These are phyloP conservation scores for Drosophila willistoni DNA, from an alignment of 1,140 invertebrate genomes.

Conservation along the genomic window DNA sequence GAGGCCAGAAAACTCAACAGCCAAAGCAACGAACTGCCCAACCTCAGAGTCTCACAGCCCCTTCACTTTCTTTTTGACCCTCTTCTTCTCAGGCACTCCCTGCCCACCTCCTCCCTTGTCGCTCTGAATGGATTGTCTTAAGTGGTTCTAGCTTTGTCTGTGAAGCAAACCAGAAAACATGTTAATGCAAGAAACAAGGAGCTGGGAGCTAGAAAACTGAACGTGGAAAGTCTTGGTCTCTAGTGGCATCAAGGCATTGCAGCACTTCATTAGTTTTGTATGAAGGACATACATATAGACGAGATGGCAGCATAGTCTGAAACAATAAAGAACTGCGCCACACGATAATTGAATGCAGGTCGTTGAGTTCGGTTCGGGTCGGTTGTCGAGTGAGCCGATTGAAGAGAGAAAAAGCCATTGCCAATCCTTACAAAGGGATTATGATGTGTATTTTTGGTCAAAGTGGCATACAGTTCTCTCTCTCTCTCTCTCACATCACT, in stretches of 20 bases:
- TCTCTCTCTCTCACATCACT: not conserved
- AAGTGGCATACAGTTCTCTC: slow-evolving; percentile 37
- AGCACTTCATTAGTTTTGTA: slow-evolving; percentile 78
- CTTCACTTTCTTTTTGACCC: slow-evolving; percentile 7
- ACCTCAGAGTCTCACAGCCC: slow-evolving; percentile 41
- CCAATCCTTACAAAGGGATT: slow-evolving; percentile 78
- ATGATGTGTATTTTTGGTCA: slow-evolving; percentile 79
- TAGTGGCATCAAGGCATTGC: slow-evolving; percentile 79
- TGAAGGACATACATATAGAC: too few species aligned
- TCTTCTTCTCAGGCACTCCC: not conserved
- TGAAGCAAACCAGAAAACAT: slow-evolving; percentile 81
- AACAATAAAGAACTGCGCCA: slow-evolving; percentile 75
- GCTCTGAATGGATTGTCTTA: slow-evolving; percentile 76
- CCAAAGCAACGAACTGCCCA: slow-evolving; percentile 29
- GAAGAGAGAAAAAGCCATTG: slow-evolving; percentile 47
- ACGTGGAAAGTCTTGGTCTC: slow-evolving; percentile 37
- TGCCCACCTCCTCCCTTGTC: not conserved
- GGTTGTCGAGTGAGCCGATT: slow-evolving; percentile 6
- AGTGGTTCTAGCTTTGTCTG: slow-evolving; percentile 81
- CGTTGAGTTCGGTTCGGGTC: not conserved
- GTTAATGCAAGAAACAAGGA: slow-evolving; percentile 60
- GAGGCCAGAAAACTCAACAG: slow-evolving; percentile 52
- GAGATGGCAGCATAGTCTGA: too few species aligned
- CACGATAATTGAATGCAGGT: slow-evolving; percentile 74
- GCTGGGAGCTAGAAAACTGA: not conserved